Conservation (phyloP, 2,797 vertebrate genomes). For the Pteropus rufus region DNA sequence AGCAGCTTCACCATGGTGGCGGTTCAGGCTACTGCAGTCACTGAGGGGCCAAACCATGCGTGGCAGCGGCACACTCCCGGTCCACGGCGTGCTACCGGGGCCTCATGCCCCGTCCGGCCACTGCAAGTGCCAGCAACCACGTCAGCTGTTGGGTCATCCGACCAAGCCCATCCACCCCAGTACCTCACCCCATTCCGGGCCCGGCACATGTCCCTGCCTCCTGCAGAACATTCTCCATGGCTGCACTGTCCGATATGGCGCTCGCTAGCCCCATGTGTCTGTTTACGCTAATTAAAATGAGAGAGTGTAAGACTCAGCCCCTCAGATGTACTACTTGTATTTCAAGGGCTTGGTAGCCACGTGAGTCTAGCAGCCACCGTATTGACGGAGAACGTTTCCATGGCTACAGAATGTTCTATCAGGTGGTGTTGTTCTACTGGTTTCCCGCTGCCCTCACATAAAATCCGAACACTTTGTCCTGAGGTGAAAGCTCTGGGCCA, state of each 20-base stretch:
- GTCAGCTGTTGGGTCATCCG: neutral
- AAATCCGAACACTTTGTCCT: neutral
- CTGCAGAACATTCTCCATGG: neutral
- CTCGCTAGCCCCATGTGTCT: neutral
- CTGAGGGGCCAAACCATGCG: neutral
- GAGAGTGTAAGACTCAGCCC: neutral
- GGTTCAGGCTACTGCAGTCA: neutral
- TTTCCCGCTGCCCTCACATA: neutral
- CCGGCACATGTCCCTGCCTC: neutral
- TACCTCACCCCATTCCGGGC: no score
- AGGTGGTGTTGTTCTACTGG: rapidly evolving
- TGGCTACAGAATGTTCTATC: rapidly evolving
- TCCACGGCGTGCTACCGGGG: rapidly evolving
- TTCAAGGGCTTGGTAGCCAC: neutral
- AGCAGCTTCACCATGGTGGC: slow-evolving; percentile 85
- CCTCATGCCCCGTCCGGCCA: neutral
- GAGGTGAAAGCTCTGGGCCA: neutral
- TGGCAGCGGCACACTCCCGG: rapidly evolving
- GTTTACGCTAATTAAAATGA: neutral
- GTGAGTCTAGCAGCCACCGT: neutral
- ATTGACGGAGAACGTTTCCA: rapidly evolving
- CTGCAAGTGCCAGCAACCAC: neutral
- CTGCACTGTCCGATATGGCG: neutral
- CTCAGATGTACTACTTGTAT: neutral
- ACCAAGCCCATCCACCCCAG: neutral